Percentiles rank a stretch among this genome's conserved stretches.
phyloP scores from a whole-genome alignment of 2,113 vertebrate species.

The Ursus arctos region DNA sequence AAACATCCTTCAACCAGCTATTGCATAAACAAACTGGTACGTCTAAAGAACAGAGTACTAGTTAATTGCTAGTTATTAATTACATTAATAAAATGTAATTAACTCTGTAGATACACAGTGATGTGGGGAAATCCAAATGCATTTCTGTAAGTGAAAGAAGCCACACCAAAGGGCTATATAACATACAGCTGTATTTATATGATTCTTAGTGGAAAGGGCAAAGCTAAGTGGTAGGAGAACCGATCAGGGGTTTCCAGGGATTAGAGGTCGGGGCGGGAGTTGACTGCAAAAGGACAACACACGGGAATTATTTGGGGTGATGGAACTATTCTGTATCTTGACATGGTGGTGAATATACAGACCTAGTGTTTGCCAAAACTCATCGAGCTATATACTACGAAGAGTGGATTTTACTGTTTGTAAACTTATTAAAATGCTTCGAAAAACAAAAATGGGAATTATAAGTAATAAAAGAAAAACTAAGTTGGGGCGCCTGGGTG shows the following conservation, averaged over 20 bases:
- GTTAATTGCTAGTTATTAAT: not conserved
- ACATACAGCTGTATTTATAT: not conserved
- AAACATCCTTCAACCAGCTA: not conserved
- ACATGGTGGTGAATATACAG: not conserved
- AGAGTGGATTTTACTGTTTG: not conserved
- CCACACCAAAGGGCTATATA: not conserved
- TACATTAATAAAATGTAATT: not conserved
- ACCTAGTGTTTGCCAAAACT: not conserved
- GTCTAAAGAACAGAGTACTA: not conserved
- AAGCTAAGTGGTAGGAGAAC: not conserved
- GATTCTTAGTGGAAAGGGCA: not conserved
- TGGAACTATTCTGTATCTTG: not conserved
- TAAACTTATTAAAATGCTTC: not conserved
- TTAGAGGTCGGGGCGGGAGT: not conserved
- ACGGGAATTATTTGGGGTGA: not conserved
- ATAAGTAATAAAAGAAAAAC: not conserved
- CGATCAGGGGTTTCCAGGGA: not conserved
- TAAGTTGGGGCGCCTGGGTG: not conserved
- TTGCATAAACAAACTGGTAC: not conserved
- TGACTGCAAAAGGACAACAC: not conserved
- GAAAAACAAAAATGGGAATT: not conserved
- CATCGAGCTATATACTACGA: not conserved
- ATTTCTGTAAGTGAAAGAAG: constrained; percentile 8
- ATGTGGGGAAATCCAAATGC: not conserved
- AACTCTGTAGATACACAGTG: not conserved